phyloP scores from a whole-genome alignment of 2,797 vertebrate species.

The Anniella stebbinsi region DNA sequence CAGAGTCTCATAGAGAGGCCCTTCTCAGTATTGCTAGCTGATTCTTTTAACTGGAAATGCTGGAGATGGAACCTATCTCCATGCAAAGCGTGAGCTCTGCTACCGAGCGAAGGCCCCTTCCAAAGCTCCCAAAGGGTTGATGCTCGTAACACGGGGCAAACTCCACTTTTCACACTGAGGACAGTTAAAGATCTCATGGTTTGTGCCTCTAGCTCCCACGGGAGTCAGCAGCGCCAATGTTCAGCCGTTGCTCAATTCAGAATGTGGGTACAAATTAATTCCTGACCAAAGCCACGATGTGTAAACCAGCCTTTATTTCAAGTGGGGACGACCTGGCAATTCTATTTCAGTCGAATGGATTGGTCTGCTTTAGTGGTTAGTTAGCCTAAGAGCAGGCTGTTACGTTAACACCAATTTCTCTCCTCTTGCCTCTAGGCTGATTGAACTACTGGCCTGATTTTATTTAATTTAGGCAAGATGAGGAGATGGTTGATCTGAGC shows the following conservation, averaged over 20 bases:
- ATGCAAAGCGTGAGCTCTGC: background rate
- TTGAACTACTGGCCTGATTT: conserved; percentile 19
- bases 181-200: too few species aligned
- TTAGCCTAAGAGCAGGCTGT: conserved; percentile 63
- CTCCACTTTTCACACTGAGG: background rate
- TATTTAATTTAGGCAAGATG: conserved; percentile 16
- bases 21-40: too few species aligned
- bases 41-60: background rate
- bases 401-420: conserved; percentile 67
- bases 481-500: background rate
- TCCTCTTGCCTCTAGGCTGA: conserved; percentile 41
- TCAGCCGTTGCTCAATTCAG: background rate
- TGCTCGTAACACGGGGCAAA: background rate
- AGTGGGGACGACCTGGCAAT: conserved; percentile 56
- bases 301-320: conserved; percentile 44
- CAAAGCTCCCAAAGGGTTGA: background rate
- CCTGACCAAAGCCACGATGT: background rate
- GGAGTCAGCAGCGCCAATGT: background rate
- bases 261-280: background rate
- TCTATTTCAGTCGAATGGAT: conserved; percentile 48
- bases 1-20: too few species aligned
- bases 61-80: background rate
- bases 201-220: background rate
- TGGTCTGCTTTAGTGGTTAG: conserved; percentile 66
- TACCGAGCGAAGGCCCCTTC: background rate